These are phyloP conservation scores for Setipinna tenuifilis DNA, from an alignment of 2,797 vertebrate genomes.

Conservation along the genomic window DNA sequence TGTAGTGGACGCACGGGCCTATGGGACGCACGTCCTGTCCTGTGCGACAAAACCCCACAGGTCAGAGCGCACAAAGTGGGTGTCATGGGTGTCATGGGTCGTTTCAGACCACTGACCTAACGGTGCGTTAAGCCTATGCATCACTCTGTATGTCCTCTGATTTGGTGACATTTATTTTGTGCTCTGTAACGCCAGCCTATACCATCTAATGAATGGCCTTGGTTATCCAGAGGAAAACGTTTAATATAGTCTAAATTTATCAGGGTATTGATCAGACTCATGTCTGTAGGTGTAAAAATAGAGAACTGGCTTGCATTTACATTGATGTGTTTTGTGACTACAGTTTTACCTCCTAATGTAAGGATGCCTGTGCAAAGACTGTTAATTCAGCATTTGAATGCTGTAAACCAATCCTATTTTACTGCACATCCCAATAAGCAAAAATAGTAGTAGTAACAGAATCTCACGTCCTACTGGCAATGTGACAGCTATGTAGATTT, in stretches of 20 bases:
- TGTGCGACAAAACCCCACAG: not conserved
- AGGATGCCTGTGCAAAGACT: not conserved
- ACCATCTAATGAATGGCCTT: no score
- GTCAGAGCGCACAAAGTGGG: not conserved
- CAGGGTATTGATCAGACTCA: no score
- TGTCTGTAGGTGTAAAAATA: not conserved
- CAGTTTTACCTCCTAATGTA: no score
- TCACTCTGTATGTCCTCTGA: not conserved
- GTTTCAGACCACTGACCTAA: not conserved
- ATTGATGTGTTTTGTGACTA: not conserved
- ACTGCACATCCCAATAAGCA: not conserved
- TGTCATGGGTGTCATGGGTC: not conserved
- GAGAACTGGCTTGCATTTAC: not conserved
- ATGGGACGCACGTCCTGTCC: not conserved
- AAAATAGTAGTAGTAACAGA: no score
- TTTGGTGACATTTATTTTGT: no score
- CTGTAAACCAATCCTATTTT: not conserved
- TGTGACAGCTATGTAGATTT: not conserved
- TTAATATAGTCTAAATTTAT: no score
- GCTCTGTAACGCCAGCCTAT: no score
- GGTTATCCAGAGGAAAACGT: no score
- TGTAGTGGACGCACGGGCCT: not conserved
- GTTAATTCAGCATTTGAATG: not conserved
- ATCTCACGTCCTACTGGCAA: not conserved
- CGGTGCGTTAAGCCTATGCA: not conserved